Evolutionary conservation across 2,113 vertebrate genomes (phyloP).

Genomic region (Syngnathus scovelli): DNA sequence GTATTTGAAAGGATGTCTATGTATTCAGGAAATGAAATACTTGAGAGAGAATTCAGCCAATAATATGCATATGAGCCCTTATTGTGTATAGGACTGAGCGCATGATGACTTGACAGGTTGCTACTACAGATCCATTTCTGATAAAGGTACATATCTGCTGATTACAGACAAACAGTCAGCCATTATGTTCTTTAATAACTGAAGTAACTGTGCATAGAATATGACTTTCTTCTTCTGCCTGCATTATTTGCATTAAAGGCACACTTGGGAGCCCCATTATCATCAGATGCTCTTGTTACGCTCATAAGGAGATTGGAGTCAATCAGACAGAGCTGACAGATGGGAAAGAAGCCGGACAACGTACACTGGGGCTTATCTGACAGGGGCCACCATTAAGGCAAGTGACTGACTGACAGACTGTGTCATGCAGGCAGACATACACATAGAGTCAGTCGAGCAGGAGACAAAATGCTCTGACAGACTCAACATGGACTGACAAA

Average conservation of each 20-base stretch:
- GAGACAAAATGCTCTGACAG: slow-evolving; percentile 28
- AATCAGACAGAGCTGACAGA: slow-evolving; percentile 45
- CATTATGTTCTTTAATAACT: background rate
- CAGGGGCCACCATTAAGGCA: slow-evolving; percentile 47
- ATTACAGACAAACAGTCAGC: slow-evolving; percentile 19
- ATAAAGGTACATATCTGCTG: slow-evolving; percentile 3
- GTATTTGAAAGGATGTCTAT: no score
- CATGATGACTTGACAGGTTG: no score
- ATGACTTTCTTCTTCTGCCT: background rate
- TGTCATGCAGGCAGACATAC: slow-evolving; percentile 38
- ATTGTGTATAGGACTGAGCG: no score
- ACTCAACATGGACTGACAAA: slow-evolving; percentile 24
- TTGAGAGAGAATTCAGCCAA: no score
- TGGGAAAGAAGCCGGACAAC: slow-evolving; percentile 31
- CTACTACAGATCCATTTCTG: no score
- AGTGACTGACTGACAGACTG: slow-evolving; percentile 46
- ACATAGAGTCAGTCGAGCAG: slow-evolving; percentile 14
- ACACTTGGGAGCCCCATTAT: slow-evolving; percentile 8
- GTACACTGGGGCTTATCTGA: slow-evolving; percentile 49
- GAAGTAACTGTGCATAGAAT: background rate
- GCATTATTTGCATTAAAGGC: background rate
- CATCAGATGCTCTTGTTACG: slow-evolving; percentile 9
- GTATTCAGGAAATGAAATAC: no score
- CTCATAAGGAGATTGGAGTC: background rate
- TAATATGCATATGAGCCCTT: no score